These are phyloP conservation scores for Zaprionus tsacasi DNA, from an alignment of 1,140 invertebrate genomes.

Conservation along the genomic window DNA sequence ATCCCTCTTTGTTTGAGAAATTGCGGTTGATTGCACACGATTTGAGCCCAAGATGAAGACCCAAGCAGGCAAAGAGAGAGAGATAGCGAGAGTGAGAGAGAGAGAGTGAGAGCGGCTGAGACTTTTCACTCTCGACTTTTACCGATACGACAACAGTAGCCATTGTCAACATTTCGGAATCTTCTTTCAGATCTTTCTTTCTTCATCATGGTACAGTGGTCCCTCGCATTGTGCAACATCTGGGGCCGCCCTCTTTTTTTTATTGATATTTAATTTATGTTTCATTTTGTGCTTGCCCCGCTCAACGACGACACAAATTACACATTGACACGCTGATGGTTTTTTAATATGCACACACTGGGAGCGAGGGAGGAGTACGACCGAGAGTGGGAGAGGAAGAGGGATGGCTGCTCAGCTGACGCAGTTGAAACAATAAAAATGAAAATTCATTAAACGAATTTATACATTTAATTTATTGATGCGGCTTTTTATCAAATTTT, in stretches of 20 bases:
- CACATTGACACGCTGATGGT: slow-evolving; percentile 81
- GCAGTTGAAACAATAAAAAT: slow-evolving; percentile 71
- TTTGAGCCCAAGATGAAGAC: slow-evolving; percentile 49
- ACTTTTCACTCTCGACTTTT: slow-evolving; percentile 58
- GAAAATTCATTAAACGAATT: slow-evolving; percentile 79
- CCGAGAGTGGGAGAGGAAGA: not conserved
- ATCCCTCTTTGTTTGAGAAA: slow-evolving; percentile 71
- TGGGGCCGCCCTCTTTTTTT: slow-evolving; percentile 45
- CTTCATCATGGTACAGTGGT: not conserved
- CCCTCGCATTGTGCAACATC: slow-evolving; percentile 30
- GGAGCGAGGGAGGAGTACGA: not conserved
- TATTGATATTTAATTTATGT: slow-evolving; percentile 82
- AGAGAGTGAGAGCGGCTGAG: not conserved
- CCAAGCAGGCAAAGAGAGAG: not conserved
- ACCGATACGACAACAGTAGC: slow-evolving; percentile 56
- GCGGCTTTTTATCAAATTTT: slow-evolving; percentile 78
- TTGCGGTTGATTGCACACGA: slow-evolving; percentile 83
- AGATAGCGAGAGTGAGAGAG: not conserved
- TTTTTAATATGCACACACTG: slow-evolving; percentile 75
- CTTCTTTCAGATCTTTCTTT: slow-evolving; percentile 28
- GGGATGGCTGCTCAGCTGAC: slow-evolving; percentile 44
- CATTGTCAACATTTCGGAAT: slow-evolving; percentile 42
- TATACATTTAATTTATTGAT: slow-evolving; percentile 82
- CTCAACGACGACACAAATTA: slow-evolving; percentile 73
- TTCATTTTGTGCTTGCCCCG: slow-evolving; percentile 52